These are phyloP conservation scores for Halocynthia aurantium DNA, from an alignment of 23 tunicate genomes.

Conservation along the genomic window DNA sequence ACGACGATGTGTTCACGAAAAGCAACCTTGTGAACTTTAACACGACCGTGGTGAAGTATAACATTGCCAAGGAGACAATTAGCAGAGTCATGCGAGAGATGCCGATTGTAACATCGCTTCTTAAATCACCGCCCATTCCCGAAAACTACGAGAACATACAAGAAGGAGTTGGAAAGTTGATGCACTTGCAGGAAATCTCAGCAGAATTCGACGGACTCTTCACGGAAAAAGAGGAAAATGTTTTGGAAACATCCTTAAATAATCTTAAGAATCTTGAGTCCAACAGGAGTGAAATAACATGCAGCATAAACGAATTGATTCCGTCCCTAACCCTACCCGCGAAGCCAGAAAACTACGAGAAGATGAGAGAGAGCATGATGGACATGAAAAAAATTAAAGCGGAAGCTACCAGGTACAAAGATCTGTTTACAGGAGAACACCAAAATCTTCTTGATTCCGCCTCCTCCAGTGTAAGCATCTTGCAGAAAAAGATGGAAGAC, in stretches of 20 bases:
- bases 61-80: background rate
- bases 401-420: conserved; percentile 7
- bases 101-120: background rate
- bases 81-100: background rate
- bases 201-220: conserved; percentile 1
- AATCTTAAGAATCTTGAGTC: background rate
- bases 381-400: background rate
- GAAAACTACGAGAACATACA: background rate
- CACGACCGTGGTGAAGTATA: background rate
- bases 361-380: background rate
- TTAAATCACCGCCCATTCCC: background rate
- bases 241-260: background rate
- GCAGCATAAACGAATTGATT: background rate
- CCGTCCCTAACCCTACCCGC: conserved; percentile 1
- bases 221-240: conserved; percentile 1
- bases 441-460: background rate
- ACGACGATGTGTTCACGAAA: conserved; percentile 8
- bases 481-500: conserved; percentile 12
- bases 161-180: background rate
- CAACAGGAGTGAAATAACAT: background rate
- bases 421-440: conserved; percentile 5
- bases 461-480: background rate
- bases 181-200: background rate
- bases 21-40: background rate
- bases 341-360: conserved; percentile 4